A percentile compares a stretch with the other conserved stretches of the same genome.
These are phyloP conservation scores for Grammomys dolichurus DNA, from an alignment of 2,113 vertebrate species.

Conservation along the genomic window DNA sequence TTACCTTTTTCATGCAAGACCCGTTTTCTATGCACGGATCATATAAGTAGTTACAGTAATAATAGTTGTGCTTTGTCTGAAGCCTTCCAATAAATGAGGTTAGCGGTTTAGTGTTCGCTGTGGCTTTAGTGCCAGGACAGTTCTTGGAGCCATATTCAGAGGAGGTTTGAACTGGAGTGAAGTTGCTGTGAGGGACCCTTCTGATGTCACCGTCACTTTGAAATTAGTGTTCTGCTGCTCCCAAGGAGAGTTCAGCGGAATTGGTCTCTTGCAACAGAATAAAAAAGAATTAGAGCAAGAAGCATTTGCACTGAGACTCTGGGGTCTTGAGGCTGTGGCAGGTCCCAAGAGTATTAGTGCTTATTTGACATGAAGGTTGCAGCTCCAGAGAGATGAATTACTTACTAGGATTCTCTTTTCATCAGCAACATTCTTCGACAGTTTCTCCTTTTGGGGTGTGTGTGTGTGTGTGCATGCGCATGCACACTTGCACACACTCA, in stretches of 20 bases:
- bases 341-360: neutral
- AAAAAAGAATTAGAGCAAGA: neutral
- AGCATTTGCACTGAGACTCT: neutral
- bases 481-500: neutral
- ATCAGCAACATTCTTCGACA: neutral
- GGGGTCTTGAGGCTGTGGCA: neutral
- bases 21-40: neutral
- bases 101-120: neutral
- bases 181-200: slow-evolving; percentile 11
- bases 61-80: neutral
- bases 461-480: neutral
- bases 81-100: neutral
- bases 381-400: neutral
- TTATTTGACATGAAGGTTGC: slow-evolving; percentile 45
- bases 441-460: neutral
- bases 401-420: neutral
- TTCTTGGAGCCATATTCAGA: slow-evolving; percentile 22
- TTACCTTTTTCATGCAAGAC: neutral
- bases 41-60: neutral
- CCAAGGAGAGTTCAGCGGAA: neutral
- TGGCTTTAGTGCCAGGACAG: slow-evolving; percentile 11
- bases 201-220: neutral
- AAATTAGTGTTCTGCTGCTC: neutral
- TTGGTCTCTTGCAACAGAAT: neutral
- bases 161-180: slow-evolving; percentile 36